Evolutionary conservation across 2,888 invertebrate genomes (phyloP).

Genomic region (Hedychridium roseum): DNA sequence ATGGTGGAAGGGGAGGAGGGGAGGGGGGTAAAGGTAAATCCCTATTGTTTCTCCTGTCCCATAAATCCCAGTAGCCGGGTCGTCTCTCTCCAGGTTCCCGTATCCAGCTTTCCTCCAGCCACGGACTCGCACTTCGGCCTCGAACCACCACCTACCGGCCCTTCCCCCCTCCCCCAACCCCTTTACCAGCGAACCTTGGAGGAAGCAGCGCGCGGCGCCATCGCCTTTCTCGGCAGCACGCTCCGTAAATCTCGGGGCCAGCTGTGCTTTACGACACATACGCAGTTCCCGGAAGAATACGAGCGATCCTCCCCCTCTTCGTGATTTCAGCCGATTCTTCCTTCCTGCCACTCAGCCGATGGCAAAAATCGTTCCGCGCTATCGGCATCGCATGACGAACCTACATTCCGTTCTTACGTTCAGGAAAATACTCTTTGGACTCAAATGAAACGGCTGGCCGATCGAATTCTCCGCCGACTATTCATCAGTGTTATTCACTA

Average conservation of each 20-base stretch:
- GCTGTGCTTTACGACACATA: slow-evolving; percentile 49
- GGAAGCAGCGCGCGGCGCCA: slow-evolving; percentile 13
- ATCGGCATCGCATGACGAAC: neutral
- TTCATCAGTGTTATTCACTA: too few relatives aligned
- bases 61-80: slow-evolving; percentile 46
- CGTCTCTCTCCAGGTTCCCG: slow-evolving; percentile 16
- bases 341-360: too few relatives aligned
- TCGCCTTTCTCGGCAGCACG: slow-evolving; percentile 39
- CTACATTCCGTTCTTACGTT: neutral
- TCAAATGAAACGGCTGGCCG: too few relatives aligned
- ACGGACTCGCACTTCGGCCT: slow-evolving; percentile 23
- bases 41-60: slow-evolving; percentile 53
- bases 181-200: slow-evolving; percentile 5
- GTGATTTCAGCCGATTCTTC: slow-evolving; percentile 18
- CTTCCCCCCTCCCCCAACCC: slow-evolving; percentile 12
- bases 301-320: slow-evolving; percentile 26
- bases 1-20: slow-evolving; percentile 18
- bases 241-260: slow-evolving; percentile 52
- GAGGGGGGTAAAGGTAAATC: slow-evolving; percentile 40
- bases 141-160: slow-evolving; percentile 22
- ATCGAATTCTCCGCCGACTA: too few relatives aligned
- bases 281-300: slow-evolving; percentile 24
- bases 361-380: slow-evolving; percentile 12
- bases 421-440: neutral
- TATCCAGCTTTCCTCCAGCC: slow-evolving; percentile 19